phyloP scores from a whole-genome alignment of 2,888 invertebrate genomes.

The Axea sp. region DNA sequence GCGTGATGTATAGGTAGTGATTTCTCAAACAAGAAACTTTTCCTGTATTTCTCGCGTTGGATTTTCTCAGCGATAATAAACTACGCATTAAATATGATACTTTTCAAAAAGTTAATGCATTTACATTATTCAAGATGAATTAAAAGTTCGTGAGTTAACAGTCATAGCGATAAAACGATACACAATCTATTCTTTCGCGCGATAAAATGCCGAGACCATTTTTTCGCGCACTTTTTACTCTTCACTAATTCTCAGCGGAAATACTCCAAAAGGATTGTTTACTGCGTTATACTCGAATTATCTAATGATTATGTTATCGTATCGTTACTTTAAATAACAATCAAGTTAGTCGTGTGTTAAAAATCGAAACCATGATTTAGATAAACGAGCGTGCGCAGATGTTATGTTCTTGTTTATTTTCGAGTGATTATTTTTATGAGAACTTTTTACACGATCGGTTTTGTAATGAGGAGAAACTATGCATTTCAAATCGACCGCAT shows the following conservation, averaged over 20 bases:
- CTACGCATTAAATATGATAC: slow-evolving; percentile 25
- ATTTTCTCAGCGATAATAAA: slow-evolving; percentile 35
- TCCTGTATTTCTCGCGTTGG: no score
- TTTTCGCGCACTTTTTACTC: slow-evolving; percentile 5
- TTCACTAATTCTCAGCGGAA: slow-evolving; percentile 29
- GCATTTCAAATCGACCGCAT: slow-evolving; percentile 14
- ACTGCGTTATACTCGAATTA: slow-evolving; percentile 32
- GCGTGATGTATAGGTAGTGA: no score
- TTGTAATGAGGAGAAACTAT: slow-evolving; percentile 27
- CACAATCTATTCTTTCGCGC: slow-evolving; percentile 26
- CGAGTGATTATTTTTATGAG: background rate
- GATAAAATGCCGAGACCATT: slow-evolving; percentile 33
- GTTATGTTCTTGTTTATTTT: slow-evolving; percentile 6
- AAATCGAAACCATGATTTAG: slow-evolving; percentile 9
- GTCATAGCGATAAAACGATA: slow-evolving; percentile 35
- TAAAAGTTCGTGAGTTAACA: slow-evolving; percentile 47
- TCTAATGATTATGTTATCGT: slow-evolving; percentile 50
- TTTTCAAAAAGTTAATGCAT: slow-evolving; percentile 29
- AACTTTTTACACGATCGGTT: slow-evolving; percentile 2
- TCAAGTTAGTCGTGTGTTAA: slow-evolving; percentile 17
- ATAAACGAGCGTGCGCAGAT: background rate
- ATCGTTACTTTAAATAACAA: slow-evolving; percentile 49
- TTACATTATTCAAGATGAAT: slow-evolving; percentile 39
- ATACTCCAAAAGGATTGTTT: slow-evolving; percentile 52
- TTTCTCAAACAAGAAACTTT: no score